Conservation (phyloP, 2,888 invertebrate genomes). For the Lasioglossum malachurum region DNA sequence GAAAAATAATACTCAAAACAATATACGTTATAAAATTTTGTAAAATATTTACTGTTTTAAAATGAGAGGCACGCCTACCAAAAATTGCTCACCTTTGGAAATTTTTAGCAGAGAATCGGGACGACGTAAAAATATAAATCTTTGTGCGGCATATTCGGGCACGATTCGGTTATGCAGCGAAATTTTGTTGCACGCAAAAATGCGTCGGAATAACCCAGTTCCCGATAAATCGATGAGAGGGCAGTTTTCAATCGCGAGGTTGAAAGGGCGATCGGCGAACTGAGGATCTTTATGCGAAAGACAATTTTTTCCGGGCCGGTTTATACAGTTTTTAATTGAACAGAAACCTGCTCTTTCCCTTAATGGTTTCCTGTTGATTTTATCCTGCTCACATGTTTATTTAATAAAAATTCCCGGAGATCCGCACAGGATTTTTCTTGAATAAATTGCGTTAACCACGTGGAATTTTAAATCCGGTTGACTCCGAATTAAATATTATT, state of each 20-base stretch:
- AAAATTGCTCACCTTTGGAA: background rate
- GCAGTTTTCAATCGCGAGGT: background rate
- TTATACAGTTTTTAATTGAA: background rate
- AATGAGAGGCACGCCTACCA: background rate
- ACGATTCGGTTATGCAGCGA: background rate
- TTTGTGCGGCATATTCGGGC: background rate
- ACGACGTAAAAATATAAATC: background rate
- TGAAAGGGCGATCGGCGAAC: background rate
- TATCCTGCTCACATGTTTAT: background rate
- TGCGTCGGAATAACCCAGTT: background rate
- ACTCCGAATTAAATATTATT: background rate
- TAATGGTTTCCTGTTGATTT: background rate
- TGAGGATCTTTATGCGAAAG: background rate
- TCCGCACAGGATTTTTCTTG: background rate
- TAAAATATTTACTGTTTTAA: background rate
- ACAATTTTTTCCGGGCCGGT: background rate
- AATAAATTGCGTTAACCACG: background rate
- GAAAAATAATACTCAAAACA: too few species aligned
- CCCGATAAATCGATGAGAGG: background rate
- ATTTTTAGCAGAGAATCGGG: background rate
- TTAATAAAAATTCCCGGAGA: background rate
- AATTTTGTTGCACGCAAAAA: background rate
- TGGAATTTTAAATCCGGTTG: background rate
- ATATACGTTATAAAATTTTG: too few species aligned
- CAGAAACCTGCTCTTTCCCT: background rate